These are phyloP conservation scores for Ectemnius continuus DNA, from an alignment of 2,888 invertebrate genomes.

Conservation along the genomic window DNA sequence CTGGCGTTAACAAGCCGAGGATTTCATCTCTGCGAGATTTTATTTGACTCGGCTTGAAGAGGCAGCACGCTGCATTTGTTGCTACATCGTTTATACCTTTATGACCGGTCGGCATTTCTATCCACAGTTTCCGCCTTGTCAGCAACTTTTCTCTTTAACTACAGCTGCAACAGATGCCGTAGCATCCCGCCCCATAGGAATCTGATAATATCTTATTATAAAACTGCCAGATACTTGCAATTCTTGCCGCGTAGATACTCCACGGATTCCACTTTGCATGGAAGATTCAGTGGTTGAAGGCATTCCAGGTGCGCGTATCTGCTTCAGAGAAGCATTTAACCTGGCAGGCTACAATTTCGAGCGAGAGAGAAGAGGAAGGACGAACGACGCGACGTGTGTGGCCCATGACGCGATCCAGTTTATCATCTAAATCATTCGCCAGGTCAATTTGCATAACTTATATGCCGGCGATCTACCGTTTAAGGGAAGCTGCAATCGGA, in stretches of 20 bases:
- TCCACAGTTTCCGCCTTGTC: slow-evolving; percentile 16
- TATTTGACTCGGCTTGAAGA: slow-evolving; percentile 41
- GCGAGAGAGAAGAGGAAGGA: slow-evolving; percentile 34
- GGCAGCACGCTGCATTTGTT: slow-evolving; percentile 28
- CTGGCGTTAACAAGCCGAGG: slow-evolving; percentile 34
- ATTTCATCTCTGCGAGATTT: slow-evolving; percentile 29
- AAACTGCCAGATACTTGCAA: too few relatives aligned
- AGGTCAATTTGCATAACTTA: slow-evolving; percentile 53
- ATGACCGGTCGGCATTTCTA: slow-evolving; percentile 32
- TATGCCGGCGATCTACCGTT: too few relatives aligned
- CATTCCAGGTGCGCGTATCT: neutral
- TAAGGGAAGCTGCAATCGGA: too few relatives aligned
- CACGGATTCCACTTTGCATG: neutral
- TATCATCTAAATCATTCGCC: slow-evolving; percentile 52
- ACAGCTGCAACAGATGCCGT: too few relatives aligned
- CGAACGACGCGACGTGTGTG: slow-evolving; percentile 29
- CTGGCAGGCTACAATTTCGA: slow-evolving; percentile 51
- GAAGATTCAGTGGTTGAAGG: neutral
- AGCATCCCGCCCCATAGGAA: too few relatives aligned
- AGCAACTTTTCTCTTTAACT: slow-evolving; percentile 18
- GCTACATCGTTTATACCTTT: slow-evolving; percentile 53
- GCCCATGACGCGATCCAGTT: slow-evolving; percentile 47
- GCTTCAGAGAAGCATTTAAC: slow-evolving; percentile 50
- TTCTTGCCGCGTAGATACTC: neutral
- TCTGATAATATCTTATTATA: too few relatives aligned